Base-by-base conservation (phyloP, 53 echinoderm and acorn worm genomes). In the Paelopatides confundens region DNA sequence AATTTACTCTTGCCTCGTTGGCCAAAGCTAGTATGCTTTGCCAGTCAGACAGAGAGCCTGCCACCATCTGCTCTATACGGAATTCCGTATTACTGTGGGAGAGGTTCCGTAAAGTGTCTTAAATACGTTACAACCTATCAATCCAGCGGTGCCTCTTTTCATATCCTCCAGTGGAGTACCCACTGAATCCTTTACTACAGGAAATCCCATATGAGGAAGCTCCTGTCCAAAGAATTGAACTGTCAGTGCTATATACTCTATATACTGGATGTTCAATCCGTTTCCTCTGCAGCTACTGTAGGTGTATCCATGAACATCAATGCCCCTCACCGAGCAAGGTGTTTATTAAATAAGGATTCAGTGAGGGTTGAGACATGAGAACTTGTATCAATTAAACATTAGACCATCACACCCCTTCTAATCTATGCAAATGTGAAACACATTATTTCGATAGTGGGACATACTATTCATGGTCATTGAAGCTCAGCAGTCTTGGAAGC, bases 291-390 rank as follows among this genome's bases (percentile, higher is more conserved):
- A n/a, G n/a, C n/a, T n/a, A n/a, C n/a, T n/a, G n/a, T 35, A 96
- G 87, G 14, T 74, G 29, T 34, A 96, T 63, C 29, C 69, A 85
- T 4, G 63, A 35, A 17, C 77, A 63, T 28, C 93, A 87, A 69
- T 96, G 88, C 51, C 51, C 62, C 71, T 23, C 82, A 82, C 65
- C 81, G 62, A 62, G 89, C 54, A 35, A 96, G 88, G 65, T 90
- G 76, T 74, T 91, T 66, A 37, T 76, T 85, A 58, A 69, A 96
- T 58, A 87, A 93, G 23, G 86, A 69, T 64, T 93, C 92, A 4
- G 93, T 93, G 0, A 96, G 27, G 2, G 96, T 96, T 3, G 96
- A 93, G 5, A 96, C 92, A 69, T 96, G 93, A 17, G 95, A 90
- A 27, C 95, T 90, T 0, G 92, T 90, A 82, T 95, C 90, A 1